A percentile compares a stretch with the other conserved stretches of the same genome.
phyloP scores from a whole-genome alignment of 30 jellyfish, hydroid and myxozoan species.

The Sanderia malayensis region DNA sequence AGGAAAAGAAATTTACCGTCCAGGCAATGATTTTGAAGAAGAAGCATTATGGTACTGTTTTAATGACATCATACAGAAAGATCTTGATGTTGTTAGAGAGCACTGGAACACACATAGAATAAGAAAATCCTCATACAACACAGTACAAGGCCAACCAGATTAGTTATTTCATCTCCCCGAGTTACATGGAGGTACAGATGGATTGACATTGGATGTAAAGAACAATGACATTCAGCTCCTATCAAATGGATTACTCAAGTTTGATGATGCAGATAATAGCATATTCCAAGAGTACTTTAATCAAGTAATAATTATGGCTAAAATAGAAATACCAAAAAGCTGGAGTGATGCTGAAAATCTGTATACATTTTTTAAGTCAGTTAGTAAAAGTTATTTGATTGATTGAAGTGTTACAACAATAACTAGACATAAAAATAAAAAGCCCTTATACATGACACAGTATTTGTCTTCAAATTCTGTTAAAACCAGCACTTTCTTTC shows the following conservation, averaged over 20 bases:
- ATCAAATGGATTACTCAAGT: constrained; percentile 9
- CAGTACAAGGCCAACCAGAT: constrained; percentile 42
- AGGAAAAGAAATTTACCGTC: neutral
- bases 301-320: neutral
- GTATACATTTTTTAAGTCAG: neutral
- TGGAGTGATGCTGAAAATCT: constrained; percentile 1
- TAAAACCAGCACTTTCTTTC: neutral
- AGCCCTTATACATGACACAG: too few species aligned
- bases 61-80: neutral
- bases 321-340: neutral
- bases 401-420: too few species aligned
- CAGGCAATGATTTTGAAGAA: constrained; percentile 5
- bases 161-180: constrained; percentile 20
- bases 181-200: constrained; percentile 17
- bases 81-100: constrained; percentile 16
- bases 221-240: neutral
- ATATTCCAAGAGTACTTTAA: constrained; percentile 15
- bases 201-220: neutral
- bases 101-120: constrained; percentile 48
- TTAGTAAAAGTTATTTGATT: too few species aligned
- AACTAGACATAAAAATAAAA: too few species aligned
- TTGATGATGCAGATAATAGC: constrained; percentile 1
- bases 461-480: constrained; percentile 8
- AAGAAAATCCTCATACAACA: constrained; percentile 1
- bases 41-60: constrained; percentile 24